These are phyloP conservation scores for Archaeoteleia sp. DNA, from an alignment of 2,888 invertebrate genomes.

Conservation along the genomic window DNA sequence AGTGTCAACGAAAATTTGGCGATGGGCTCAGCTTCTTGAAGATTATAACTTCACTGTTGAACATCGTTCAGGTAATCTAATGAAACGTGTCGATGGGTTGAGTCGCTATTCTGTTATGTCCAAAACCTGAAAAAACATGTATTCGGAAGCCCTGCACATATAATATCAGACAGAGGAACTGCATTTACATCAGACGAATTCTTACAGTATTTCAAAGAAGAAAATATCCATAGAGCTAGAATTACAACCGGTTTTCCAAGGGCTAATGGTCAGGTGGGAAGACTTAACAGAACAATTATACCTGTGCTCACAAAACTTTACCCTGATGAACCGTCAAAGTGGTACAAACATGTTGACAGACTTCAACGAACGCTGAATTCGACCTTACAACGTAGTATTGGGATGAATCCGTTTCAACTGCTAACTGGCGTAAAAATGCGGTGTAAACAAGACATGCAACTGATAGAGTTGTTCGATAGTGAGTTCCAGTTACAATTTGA, in stretches of 20 bases:
- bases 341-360: constrained; percentile 22
- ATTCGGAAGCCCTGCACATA: no score
- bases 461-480: constrained; percentile 19
- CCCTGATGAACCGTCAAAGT: constrained; percentile 21
- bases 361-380: constrained; percentile 33
- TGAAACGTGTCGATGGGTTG: constrained; percentile 5
- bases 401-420: constrained; percentile 19
- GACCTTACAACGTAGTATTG: constrained; percentile 22
- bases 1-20: constrained; percentile 7
- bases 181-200: constrained; percentile 37
- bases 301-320: constrained; percentile 20
- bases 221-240: no score
- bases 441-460: constrained; percentile 11
- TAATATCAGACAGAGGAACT: constrained; percentile 35
- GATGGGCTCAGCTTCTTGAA: constrained; percentile 20
- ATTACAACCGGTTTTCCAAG: constrained; percentile 30
- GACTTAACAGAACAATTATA: constrained; percentile 14
- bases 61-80: constrained; percentile 8
- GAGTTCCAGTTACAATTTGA: constrained; percentile 11
- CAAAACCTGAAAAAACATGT: constrained; percentile 2
- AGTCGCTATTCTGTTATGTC: constrained; percentile 3
- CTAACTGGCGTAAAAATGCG: constrained; percentile 13
- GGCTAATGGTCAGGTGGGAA: constrained; percentile 33
- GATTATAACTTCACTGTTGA: constrained; percentile 16
- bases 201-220: constrained; percentile 20